A percentile compares a stretch with the other conserved stretches of the same genome.
phyloP scores from a whole-genome alignment of 2,113 vertebrate genomes.

The Caloenas nicobarica region DNA sequence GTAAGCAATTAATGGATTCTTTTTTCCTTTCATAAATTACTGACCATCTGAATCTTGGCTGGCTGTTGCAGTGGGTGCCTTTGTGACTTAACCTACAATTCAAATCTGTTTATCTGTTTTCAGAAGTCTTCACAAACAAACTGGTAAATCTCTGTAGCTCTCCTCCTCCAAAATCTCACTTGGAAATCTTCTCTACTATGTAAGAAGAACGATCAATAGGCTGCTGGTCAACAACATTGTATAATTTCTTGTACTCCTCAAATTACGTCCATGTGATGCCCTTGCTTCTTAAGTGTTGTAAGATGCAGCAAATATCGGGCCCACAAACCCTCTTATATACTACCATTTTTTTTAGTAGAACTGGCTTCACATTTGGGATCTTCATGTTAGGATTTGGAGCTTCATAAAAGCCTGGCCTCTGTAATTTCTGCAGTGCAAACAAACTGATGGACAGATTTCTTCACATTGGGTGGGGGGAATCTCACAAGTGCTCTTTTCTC shows the following conservation, averaged over 20 bases:
- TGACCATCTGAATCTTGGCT: background rate
- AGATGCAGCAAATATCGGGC: background rate
- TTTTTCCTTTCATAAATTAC: background rate
- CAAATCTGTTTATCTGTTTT: background rate
- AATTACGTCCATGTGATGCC: background rate
- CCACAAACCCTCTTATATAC: background rate
- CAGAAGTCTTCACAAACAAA: background rate
- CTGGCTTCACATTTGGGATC: background rate
- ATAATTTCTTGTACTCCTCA: background rate
- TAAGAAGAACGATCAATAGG: background rate
- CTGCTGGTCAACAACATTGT: background rate
- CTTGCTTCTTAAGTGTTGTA: background rate
- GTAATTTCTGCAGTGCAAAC: background rate
- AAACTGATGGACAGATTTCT: background rate
- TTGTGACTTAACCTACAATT: background rate
- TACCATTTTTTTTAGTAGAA: background rate
- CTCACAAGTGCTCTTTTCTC: background rate
- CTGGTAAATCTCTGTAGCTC: background rate
- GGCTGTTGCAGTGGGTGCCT: background rate
- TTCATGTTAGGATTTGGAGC: background rate
- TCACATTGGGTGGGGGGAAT: background rate
- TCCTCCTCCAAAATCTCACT: background rate
- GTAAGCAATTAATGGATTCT: background rate
- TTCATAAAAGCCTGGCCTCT: background rate
- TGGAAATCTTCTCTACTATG: background rate